These are phyloP conservation scores for Coptodon bakossiorum DNA, from an alignment of 2,113 vertebrate genomes.

Conservation along the genomic window DNA sequence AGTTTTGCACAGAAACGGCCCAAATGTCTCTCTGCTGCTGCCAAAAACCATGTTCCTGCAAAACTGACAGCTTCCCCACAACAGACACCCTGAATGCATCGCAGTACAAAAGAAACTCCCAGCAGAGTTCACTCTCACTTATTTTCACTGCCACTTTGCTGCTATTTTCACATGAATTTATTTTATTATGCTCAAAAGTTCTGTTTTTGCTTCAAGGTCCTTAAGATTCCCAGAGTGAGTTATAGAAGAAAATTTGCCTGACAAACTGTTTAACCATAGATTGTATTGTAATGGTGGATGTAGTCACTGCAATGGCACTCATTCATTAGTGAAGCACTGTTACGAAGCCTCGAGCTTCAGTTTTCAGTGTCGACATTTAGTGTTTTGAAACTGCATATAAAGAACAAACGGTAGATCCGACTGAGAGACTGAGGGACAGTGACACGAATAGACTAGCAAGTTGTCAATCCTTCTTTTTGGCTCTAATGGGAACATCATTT, in stretches of 20 bases:
- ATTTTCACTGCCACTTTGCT: not conserved
- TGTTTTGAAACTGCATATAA: not conserved
- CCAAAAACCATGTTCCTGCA: not conserved
- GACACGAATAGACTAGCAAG: not conserved
- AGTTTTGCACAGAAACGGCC: not conserved
- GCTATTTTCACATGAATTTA: not conserved
- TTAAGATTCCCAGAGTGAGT: not conserved
- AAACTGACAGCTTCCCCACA: not conserved
- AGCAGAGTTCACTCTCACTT: not conserved
- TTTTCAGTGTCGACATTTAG: not conserved
- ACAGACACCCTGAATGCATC: not conserved
- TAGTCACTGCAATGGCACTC: not conserved
- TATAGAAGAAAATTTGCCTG: not conserved
- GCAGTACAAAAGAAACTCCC: not conserved
- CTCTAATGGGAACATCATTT: not conserved
- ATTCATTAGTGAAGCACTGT: not conserved
- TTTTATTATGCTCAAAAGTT: not conserved
- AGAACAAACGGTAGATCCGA: not conserved
- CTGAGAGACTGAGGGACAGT: not conserved
- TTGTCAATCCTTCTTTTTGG: not conserved
- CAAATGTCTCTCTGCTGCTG: not conserved
- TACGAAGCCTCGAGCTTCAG: not conserved
- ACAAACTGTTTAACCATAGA: not conserved
- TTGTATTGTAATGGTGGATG: not conserved
- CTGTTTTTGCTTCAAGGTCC: not conserved